Percentiles rank a stretch among this genome's conserved stretches.
Evolutionary conservation across 2,113 vertebrate species (phyloP).

Genomic region (Varanus salvator): DNA sequence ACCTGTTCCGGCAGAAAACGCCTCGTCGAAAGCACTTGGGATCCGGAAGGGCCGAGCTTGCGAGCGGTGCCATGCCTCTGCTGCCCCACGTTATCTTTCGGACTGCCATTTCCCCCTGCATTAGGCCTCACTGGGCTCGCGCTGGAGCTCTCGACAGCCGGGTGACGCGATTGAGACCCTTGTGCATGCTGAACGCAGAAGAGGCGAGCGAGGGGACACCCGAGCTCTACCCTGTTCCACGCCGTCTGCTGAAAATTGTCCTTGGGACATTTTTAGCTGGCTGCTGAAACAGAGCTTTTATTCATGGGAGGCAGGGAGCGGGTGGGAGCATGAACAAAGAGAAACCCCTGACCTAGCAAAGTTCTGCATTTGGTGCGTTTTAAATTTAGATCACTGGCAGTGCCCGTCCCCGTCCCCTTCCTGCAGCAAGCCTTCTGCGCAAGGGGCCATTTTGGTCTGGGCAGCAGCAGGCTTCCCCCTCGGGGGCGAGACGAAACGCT

Average conservation of each 20-base stretch:
- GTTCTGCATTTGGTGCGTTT: slow-evolving; percentile 38
- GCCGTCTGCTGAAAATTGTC: neutral
- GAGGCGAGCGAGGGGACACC: too few species aligned
- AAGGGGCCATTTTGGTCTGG: too few species aligned
- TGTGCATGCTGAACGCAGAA: neutral
- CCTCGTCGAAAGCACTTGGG: slow-evolving; percentile 70
- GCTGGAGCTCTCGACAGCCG: slow-evolving; percentile 10
- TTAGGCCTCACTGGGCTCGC: slow-evolving; percentile 53
- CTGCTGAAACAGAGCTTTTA: slow-evolving; percentile 56
- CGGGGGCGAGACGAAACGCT: neutral
- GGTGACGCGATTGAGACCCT: neutral
- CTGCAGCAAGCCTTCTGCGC: too few species aligned
- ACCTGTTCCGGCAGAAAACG: slow-evolving; percentile 62
- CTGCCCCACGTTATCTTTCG: slow-evolving; percentile 52
- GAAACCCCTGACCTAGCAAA: slow-evolving; percentile 34
- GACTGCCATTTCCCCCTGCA: slow-evolving; percentile 62
- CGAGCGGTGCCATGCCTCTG: slow-evolving; percentile 52
- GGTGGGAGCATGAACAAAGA: slow-evolving; percentile 28
- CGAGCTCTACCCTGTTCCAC: slow-evolving; percentile 7
- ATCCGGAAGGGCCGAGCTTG: slow-evolving; percentile 54
- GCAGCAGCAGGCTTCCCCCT: neutral
- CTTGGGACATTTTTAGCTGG: neutral
- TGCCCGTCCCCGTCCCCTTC: too few species aligned
- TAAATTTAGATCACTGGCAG: slow-evolving; percentile 59
- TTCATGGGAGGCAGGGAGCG: neutral